Base-by-base conservation (phyloP, 2,113 vertebrate genomes). In the Rutilus rutilus region DNA sequence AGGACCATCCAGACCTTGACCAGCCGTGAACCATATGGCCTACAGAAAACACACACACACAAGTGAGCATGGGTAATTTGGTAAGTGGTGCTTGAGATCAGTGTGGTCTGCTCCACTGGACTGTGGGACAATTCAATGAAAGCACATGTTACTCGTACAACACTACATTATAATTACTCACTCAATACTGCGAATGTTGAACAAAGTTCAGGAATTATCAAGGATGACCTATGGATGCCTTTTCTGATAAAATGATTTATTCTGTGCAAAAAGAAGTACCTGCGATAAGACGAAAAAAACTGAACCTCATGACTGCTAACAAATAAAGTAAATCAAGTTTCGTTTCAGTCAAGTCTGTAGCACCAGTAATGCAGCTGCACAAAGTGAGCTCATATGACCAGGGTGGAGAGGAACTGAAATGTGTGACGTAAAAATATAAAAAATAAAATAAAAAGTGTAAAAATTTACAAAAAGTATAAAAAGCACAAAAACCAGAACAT, bases 21-120 rank as follows among this genome's bases (percentile, higher is more conserved):
- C 87, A 42, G 93, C 87, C 1, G 97, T 97, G 92, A 96, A 99
- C 98, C 98, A 99, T 89, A 99, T 23, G 0, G 96, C 98, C 98
- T 99, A 87, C 82, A 67, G 6, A n/a, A 82, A 88, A 69, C 23
- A 54, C 21, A 73, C 2, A 79, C 59, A 89, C 60, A 39, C 60
- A 42, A 33, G 15, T 54, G 64, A 71, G 11, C 81, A 67, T 33
- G n/a, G 84, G 27, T 59, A 67, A 54, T 85, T 65, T 47, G 78
- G 52, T 52, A 52, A 74, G 67, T 82, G 85, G 85, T 74, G 78
- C 85, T 82, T 65, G 67, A 52, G 54, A 50, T 75, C 80, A 19
- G 78, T 76, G 78, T 82, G 81, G 81, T 83, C 81, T 73, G 50
- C 81, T 83, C 65, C 64, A 54, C 45, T 25, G 67, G 67, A 83